phyloP scores from a whole-genome alignment of 2,113 vertebrate species.

The Pachypanchax playfairii region DNA sequence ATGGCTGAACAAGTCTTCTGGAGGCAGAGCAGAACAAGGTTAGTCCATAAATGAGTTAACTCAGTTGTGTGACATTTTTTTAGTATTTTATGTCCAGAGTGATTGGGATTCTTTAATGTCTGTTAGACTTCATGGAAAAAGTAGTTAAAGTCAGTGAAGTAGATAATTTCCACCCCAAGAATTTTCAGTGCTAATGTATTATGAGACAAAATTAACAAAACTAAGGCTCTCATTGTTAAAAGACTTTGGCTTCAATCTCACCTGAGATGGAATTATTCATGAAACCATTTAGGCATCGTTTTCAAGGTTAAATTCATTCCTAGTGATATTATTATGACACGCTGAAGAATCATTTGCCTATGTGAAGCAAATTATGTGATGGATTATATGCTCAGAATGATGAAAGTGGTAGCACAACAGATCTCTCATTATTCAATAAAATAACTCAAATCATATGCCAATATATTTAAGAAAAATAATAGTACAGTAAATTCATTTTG shows the following conservation, averaged over 20 bases:
- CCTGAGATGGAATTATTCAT: slow-evolving; percentile 57
- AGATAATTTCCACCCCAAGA: slow-evolving; percentile 14
- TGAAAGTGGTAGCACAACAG: slow-evolving; percentile 13
- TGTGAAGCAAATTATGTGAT: slow-evolving; percentile 55
- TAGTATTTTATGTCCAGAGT: too few species aligned
- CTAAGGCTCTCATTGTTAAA: slow-evolving; percentile 18
- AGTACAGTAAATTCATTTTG: slow-evolving; percentile 36
- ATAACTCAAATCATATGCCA: slow-evolving; percentile 24
- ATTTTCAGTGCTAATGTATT: slow-evolving; percentile 19
- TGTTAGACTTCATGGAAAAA: slow-evolving; percentile 16
- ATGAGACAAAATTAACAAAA: slow-evolving; percentile 31
- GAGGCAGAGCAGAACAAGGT: too few species aligned
- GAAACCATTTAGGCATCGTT: slow-evolving; percentile 31
- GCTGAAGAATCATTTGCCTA: slow-evolving; percentile 58
- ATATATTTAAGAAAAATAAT: too few species aligned
- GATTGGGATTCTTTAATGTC: neutral
- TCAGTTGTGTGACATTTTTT: too few species aligned
- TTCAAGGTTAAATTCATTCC: slow-evolving; percentile 43
- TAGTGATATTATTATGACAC: slow-evolving; percentile 66
- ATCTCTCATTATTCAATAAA: slow-evolving; percentile 17
- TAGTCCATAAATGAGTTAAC: too few species aligned
- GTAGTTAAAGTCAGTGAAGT: slow-evolving; percentile 1
- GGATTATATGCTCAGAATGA: slow-evolving; percentile 40
- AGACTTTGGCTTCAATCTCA: neutral
- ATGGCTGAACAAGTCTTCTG: too few species aligned